Percentiles rank a stretch among this genome's conserved stretches.
Evolutionary conservation across 2,797 vertebrate genomes (phyloP).

Genomic region (Vireo griseus): DNA sequence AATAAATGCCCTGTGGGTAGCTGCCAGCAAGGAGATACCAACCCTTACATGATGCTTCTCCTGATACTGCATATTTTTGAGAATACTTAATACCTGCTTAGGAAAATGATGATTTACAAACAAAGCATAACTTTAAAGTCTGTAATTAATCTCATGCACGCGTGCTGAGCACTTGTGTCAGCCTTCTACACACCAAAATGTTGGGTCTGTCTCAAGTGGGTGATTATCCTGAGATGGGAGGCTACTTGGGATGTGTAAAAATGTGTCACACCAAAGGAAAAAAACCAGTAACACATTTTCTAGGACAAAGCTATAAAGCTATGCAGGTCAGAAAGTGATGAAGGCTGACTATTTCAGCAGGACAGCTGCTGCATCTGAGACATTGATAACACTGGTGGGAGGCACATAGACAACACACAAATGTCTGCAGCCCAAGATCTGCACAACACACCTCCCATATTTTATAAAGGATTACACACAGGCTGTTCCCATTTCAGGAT

Average conservation of each 20-base stretch:
- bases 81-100: not conserved
- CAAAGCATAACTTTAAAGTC: not conserved
- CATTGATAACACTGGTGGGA: not conserved
- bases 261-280: not conserved
- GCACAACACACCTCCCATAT: not conserved
- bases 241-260: not conserved
- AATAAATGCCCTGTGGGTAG: not conserved
- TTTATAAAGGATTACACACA: not conserved
- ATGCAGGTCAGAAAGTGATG: not conserved
- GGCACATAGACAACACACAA: not conserved
- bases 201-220: not conserved
- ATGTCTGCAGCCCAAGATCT: not conserved
- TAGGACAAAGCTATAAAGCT: not conserved
- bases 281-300: rapidly evolving
- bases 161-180: not conserved
- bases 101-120: not conserved
- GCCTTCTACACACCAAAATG: rapidly evolving
- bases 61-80: not conserved
- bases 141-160: not conserved
- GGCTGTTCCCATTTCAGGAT: not conserved
- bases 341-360: not conserved
- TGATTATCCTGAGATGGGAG: not conserved
- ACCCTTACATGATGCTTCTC: not conserved
- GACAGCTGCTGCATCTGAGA: not conserved
- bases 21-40: not conserved